Percentiles rank a stretch among this genome's conserved stretches.
phyloP scores from a whole-genome alignment of 2,888 invertebrate genomes.

The Vanessa cardui region DNA sequence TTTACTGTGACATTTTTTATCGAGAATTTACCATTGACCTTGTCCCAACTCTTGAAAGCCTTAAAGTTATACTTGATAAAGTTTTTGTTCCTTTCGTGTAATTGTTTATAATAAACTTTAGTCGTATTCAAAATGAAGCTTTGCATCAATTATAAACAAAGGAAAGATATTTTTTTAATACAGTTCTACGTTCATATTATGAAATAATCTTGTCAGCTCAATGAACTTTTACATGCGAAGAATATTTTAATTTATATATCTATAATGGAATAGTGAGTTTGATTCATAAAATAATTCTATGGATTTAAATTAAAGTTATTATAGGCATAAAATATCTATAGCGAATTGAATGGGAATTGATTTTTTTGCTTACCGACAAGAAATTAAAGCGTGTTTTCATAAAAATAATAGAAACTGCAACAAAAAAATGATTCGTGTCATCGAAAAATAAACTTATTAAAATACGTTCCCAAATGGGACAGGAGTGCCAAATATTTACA shows the following conservation, averaged over 20 bases:
- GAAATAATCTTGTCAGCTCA: too few relatives aligned
- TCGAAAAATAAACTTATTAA: slow-evolving; percentile 35
- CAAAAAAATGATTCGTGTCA: slow-evolving; percentile 16
- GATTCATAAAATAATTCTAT: too few relatives aligned
- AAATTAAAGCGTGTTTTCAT: background rate
- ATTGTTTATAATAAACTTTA: background rate
- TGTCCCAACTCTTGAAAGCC: background rate
- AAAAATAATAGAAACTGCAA: slow-evolving; percentile 7
- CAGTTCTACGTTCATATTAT: too few relatives aligned
- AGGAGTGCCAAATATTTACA: slow-evolving; percentile 44
- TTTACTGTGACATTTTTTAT: background rate
- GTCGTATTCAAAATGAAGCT: background rate
- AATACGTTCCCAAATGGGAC: slow-evolving; percentile 32
- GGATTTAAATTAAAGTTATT: too few relatives aligned
- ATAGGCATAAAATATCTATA: too few relatives aligned
- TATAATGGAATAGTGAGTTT: too few relatives aligned
- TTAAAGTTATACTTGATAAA: background rate
- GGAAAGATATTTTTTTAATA: too few relatives aligned
- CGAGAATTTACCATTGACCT: slow-evolving; percentile 7
- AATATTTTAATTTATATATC: too few relatives aligned
- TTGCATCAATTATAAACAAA: too few relatives aligned
- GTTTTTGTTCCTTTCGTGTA: slow-evolving; percentile 1
- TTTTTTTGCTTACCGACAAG: background rate
- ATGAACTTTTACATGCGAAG: too few relatives aligned
- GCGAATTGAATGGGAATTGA: background rate